A percentile compares a stretch with the other conserved stretches of the same genome.
Conservation (phyloP, 2,797 vertebrate species). For the Poecilia gillii region DNA sequence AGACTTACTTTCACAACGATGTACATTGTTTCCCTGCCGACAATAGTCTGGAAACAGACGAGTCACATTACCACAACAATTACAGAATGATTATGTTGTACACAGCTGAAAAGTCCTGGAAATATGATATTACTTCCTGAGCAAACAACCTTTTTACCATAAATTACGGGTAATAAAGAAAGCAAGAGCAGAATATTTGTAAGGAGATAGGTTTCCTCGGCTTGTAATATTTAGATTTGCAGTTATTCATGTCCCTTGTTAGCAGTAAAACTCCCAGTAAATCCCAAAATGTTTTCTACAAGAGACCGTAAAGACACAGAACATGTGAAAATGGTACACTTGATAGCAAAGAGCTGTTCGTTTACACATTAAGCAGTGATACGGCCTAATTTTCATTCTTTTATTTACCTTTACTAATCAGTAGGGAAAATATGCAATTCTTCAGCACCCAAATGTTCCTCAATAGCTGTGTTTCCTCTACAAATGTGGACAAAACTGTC, state of each 20-base stretch:
- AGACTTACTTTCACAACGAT: slow-evolving; percentile 14
- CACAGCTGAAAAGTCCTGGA: slow-evolving; percentile 18
- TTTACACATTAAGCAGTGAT: not conserved
- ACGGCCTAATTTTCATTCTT: not conserved
- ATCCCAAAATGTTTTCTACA: not conserved
- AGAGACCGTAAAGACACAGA: not conserved
- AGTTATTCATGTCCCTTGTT: not conserved
- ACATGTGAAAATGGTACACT: slow-evolving; percentile 1
- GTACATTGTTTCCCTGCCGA: slow-evolving; percentile 6
- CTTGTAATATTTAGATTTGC: not conserved
- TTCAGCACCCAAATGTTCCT: not conserved
- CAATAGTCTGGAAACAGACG: slow-evolving; percentile 10
- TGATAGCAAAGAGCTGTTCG: not conserved
- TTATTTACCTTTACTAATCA: slow-evolving; percentile 1
- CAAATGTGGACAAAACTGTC: too few species aligned
- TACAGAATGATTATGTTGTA: slow-evolving; percentile 18
- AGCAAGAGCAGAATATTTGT: not conserved
- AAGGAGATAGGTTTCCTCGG: slow-evolving; percentile 3
- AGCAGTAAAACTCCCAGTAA: not conserved
- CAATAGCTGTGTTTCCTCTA: not conserved
- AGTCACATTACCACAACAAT: slow-evolving; percentile 11
- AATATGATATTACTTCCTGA: slow-evolving; percentile 15
- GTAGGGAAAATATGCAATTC: not conserved
- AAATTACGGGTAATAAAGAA: slow-evolving; percentile 16
- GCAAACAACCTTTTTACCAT: slow-evolving; percentile 8